Evolutionary conservation across 2,797 vertebrate genomes (phyloP), one percentile per base, ranked within the genome.

Genomic region (Jordanella pulchra): DNA sequence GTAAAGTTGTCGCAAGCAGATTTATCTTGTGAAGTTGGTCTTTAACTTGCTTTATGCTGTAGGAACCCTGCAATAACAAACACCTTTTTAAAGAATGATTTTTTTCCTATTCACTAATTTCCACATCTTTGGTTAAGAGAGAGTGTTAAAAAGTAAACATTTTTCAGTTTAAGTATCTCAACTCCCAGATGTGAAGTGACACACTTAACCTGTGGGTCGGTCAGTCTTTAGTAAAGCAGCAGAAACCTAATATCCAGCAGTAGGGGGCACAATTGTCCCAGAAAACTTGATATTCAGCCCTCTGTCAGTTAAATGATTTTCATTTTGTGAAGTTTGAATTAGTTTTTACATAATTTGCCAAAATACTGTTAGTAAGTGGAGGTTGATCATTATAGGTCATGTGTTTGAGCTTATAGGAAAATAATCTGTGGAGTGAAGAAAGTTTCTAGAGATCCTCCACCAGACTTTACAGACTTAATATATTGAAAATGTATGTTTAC

Each of bases 261-360:
- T 77, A 91, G 91, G 72, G 84, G 91, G 90, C 88, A 75, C 21
- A 71, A 89, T 65, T 82, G 74, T 23, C 58, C 47, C 69, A 83
- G 70, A 17, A 51, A 70, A 25, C 25, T 68, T 1, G 3, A 42
- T 23, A 50, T 32, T 47, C 30, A 66, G 5, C 35, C 35, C 5
- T 5, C 35, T 39, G 35, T 39, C 35, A 39, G 5, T 39, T 39
- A n/a, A 14, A 15, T 21, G 4, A 12, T 58, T 60, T 60, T 35
- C 56, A 32, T 12, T 35, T 7, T 35, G 4, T 7, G 4, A 35
- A 39, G 35, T 39, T 39, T 39, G 35, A 39, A 39, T 39, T 4
- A 39, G 3, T 14, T 1, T 18, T 58, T 25, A 35, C 9, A 23
- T 23, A 3, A 47, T 47, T 23, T 28, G 3, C 39, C 42, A 65